phyloP scores from a whole-genome alignment of 2,113 vertebrate species.

The Elephantulus edwardii region DNA sequence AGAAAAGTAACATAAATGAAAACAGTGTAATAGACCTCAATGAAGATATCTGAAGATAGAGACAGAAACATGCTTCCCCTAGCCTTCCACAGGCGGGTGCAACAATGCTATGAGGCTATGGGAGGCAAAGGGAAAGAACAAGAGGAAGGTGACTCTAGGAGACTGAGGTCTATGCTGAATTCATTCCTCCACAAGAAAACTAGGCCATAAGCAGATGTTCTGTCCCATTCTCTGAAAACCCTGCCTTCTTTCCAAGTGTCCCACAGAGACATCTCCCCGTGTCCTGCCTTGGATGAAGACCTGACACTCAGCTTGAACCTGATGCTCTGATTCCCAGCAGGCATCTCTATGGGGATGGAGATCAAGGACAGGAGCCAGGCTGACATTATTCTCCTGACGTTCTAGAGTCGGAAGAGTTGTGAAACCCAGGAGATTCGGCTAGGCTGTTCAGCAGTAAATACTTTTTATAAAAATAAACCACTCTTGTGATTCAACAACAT shows the following conservation, averaged over 20 bases:
- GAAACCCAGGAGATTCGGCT: slow-evolving; percentile 66
- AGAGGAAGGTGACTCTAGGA: background rate
- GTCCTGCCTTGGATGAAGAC: background rate
- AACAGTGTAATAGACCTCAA: background rate
- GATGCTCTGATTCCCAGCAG: slow-evolving; percentile 21
- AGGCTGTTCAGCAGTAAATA: slow-evolving; percentile 65
- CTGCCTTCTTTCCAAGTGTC: background rate
- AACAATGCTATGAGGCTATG: background rate
- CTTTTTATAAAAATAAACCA: slow-evolving; percentile 74
- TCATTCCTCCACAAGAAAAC: background rate
- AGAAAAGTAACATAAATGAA: background rate
- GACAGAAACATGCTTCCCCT: background rate
- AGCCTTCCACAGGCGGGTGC: background rate
- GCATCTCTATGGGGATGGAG: background rate
- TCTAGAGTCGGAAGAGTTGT: slow-evolving; percentile 67
- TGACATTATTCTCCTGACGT: slow-evolving; percentile 29
- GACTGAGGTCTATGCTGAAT: background rate
- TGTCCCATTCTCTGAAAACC: background rate
- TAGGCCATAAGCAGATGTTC: background rate
- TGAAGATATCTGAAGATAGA: background rate
- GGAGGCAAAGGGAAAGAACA: slow-evolving; percentile 3
- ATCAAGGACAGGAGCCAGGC: slow-evolving; percentile 4
- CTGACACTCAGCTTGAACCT: slow-evolving; percentile 6
- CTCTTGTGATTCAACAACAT: slow-evolving; percentile 55
- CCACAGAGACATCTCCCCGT: background rate